Evolutionary conservation across 2,797 vertebrate genomes (phyloP).

Genomic region (Artibeus jamaicensis): DNA sequence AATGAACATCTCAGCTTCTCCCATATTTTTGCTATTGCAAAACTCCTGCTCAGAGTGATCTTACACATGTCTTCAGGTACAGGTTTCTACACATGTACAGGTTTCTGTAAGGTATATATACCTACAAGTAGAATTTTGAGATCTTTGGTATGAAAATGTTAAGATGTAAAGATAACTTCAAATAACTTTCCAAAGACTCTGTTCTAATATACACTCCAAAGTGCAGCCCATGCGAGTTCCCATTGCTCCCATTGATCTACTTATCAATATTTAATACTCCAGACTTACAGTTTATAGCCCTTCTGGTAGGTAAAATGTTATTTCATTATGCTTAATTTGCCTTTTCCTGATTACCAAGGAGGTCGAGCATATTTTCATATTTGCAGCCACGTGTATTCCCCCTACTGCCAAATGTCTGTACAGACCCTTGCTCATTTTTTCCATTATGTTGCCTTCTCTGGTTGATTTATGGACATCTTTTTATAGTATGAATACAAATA

Average conservation of each 20-base stretch:
- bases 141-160: not conserved
- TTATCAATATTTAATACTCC: conserved; percentile 2
- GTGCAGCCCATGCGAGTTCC: not conserved
- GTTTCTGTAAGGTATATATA: not conserved
- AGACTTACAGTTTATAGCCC: not conserved
- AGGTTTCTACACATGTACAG: not conserved
- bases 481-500: not conserved
- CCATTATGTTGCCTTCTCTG: not conserved
- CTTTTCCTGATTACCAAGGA: not conserved
- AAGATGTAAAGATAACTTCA: not conserved
- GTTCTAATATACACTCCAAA: not conserved
- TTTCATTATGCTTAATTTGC: not conserved
- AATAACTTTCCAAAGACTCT: not conserved
- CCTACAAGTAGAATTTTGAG: not conserved
- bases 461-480: not conserved
- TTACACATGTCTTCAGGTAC: not conserved
- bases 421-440: not conserved
- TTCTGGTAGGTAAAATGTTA: not conserved
- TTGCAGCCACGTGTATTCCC: not conserved
- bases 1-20: not conserved
- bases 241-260: not conserved
- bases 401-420: not conserved
- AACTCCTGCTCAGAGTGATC: not conserved
- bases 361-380: not conserved
- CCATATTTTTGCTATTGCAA: not conserved